Conservation (phyloP, 2,113 vertebrate genomes). For the Malaclemys terrapin region DNA sequence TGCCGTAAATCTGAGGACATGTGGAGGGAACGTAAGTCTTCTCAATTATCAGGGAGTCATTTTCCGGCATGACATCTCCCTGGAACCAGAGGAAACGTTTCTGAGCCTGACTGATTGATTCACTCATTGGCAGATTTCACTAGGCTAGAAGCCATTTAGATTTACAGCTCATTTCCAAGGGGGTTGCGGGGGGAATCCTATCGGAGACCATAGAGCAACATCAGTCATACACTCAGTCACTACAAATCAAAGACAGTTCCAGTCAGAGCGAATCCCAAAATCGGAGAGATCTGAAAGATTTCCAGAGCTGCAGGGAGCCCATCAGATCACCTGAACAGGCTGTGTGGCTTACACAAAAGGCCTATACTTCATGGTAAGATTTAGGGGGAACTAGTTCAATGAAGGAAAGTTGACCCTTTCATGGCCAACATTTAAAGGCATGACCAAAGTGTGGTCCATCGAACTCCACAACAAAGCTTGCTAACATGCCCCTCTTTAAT, state of each 20-base stretch:
- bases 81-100: neutral
- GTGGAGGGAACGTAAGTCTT: neutral
- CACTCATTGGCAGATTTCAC: neutral
- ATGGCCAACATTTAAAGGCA: neutral
- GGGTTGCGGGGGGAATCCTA: neutral
- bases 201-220: neutral
- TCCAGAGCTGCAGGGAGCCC: neutral
- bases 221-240: neutral
- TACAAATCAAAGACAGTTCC: neutral
- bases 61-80: neutral
- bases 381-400: neutral
- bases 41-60: fast-evolving
- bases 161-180: neutral
- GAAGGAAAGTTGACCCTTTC: neutral
- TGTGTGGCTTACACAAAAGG: neutral
- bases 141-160: neutral
- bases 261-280: fast-evolving
- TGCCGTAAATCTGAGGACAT: fast-evolving
- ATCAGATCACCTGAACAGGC: neutral
- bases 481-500: neutral
- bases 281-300: neutral
- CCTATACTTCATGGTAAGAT: neutral
- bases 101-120: neutral
- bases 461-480: neutral
- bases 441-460: fast-evolving